These are phyloP conservation scores for Arvicanthis niloticus DNA, from an alignment of 2,113 vertebrate species.

Conservation along the genomic window DNA sequence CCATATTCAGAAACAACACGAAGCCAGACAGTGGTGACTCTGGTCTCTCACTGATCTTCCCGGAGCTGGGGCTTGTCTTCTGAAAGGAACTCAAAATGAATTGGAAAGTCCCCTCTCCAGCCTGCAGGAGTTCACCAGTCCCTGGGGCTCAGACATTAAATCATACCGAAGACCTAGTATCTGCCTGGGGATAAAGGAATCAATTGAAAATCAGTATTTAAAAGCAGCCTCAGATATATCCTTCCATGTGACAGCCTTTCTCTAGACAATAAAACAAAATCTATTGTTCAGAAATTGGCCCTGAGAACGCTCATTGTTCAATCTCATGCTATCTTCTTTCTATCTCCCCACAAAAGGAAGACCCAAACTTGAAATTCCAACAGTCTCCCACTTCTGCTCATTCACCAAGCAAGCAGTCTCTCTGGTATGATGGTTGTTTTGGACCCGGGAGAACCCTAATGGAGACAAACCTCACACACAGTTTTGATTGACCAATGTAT, in stretches of 20 bases:
- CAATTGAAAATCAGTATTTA: conserved; percentile 76
- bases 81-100: conserved; percentile 51
- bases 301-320: conserved; percentile 54
- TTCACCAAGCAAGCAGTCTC: background rate
- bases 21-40: background rate
- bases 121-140: background rate
- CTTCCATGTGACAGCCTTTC: conserved; percentile 67
- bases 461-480: background rate
- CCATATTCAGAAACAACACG: background rate
- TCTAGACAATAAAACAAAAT: conserved; percentile 61
- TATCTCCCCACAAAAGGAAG: background rate
- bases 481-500: background rate
- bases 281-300: conserved; percentile 46
- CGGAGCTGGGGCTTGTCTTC: conserved; percentile 2
- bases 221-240: conserved; percentile 71
- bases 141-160: conserved; percentile 2
- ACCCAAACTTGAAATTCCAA: background rate
- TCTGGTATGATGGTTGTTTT: background rate
- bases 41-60: background rate
- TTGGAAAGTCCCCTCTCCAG: conserved; percentile 34
- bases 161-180: conserved; percentile 66
- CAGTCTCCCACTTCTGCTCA: background rate
- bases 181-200: conserved; percentile 62
- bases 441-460: background rate
- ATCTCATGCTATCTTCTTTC: conserved; percentile 5